Evolutionary conservation across 2,113 vertebrate genomes (phyloP).

Genomic region (Lepisosteus oculatus): DNA sequence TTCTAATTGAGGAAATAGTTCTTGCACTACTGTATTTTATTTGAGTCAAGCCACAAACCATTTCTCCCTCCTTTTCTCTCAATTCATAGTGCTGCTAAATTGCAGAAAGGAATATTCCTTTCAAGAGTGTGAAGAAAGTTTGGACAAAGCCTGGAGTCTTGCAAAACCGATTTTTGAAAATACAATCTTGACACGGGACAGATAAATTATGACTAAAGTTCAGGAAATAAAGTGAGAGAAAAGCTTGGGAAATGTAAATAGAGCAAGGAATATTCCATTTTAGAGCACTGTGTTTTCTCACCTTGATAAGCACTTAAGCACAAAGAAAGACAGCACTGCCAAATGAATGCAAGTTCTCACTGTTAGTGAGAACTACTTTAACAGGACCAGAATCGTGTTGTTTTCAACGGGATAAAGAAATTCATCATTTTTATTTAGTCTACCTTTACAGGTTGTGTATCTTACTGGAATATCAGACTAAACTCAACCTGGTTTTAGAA

Average conservation of each 20-base stretch:
- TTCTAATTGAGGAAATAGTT: too few relatives aligned
- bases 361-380: background rate
- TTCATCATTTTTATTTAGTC: conserved; percentile 11
- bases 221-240: conserved; percentile 5
- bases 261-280: background rate
- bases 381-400: background rate
- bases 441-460: background rate
- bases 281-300: background rate
- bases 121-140: background rate
- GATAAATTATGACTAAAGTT: background rate
- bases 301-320: conserved; percentile 6
- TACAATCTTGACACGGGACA: background rate
- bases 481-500: background rate
- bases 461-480: conserved; percentile 1
- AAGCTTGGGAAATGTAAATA: conserved; percentile 4
- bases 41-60: too few relatives aligned
- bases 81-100: too few relatives aligned
- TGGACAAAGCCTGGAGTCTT: background rate
- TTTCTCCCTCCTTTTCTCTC: too few relatives aligned
- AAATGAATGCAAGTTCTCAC: background rate
- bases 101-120: too few relatives aligned
- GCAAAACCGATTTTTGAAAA: background rate
- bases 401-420: background rate
- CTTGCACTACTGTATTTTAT: too few relatives aligned
- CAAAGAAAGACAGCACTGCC: background rate